Evolutionary conservation across 2,888 invertebrate species (phyloP).

Genomic region (Apamea epomidion): DNA sequence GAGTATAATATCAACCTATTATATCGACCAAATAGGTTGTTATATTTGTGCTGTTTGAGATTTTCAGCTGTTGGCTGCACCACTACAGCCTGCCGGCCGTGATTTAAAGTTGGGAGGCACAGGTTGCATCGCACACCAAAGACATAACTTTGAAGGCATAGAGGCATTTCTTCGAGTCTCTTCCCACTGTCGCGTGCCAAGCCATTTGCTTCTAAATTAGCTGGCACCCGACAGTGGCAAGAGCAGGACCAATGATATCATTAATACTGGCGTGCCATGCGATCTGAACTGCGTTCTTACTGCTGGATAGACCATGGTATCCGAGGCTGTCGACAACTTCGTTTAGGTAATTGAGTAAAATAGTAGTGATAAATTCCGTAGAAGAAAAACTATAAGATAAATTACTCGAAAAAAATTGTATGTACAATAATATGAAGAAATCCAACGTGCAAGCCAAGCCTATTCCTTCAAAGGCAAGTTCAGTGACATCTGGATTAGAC

Average conservation of each 20-base stretch:
- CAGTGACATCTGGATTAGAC: slow-evolving; percentile 69
- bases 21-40: background rate
- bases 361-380: background rate
- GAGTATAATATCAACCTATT: background rate
- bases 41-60: background rate
- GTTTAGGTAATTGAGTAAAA: background rate
- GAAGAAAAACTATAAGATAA: background rate
- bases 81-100: background rate
- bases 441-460: background rate
- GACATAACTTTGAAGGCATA: background rate
- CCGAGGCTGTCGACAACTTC: too few relatives aligned
- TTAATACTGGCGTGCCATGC: background rate
- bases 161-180: background rate
- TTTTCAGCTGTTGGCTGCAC: background rate
- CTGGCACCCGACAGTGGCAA: background rate
- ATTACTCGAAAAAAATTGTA: background rate
- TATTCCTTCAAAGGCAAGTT: background rate
- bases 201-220: background rate
- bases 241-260: background rate
- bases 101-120: background rate
- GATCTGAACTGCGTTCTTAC: background rate
- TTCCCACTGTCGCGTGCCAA: background rate
- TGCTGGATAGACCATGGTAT: background rate
- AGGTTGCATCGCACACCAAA: background rate
- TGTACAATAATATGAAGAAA: slow-evolving; percentile 25